Base-by-base conservation (phyloP, 2,797 vertebrate genomes). In the Australoheros facetus region DNA sequence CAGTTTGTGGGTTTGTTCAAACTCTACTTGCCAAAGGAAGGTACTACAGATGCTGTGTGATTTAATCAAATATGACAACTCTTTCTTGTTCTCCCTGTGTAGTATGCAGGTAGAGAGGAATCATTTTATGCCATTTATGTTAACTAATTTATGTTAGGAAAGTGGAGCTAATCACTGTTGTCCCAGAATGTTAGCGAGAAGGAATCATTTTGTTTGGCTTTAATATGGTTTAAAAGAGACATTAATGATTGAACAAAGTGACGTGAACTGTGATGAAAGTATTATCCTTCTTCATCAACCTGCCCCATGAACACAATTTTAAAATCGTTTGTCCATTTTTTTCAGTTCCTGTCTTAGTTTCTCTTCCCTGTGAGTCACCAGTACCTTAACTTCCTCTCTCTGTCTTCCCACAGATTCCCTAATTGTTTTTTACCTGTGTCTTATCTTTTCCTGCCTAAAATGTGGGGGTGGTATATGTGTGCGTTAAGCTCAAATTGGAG, bases 1-100 rank as follows among this genome's bases (percentile, higher is more conserved):
- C 84, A 79, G 73, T 86, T 88, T 85, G 79, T 77, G 66, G 86
- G 82, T 89, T 88, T 87, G 76, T 75, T 84, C 71, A 71, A 86
- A 84, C 79, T 86, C 83, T 39, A 37, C 71, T 76, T 48, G 77
- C 76, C 37, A 17, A 71, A 32, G 55, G 78, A 73, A 51, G 60
- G 13, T 48, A 56, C 78, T 48, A n/a, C 80, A 80, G 53, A 75
- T 57, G 70, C 39, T 80, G 28, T 26, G 32, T 75, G 84, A 88
- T 71, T 28, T 79, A 73, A 88, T 86, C 21, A 13, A 71, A 72
- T 19, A 34, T 70, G 84, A 89, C 87, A 88, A 57, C 69, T 69
- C 5, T 66, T 77, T 79, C 55, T 56, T 26, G 13, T 51, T 58
- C 28, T 28, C 30, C 48, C 19, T 0, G 13, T 73, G 48, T 56